Conservation (phyloP, 2,113 vertebrate genomes). For the Addax nasomaculatus region DNA sequence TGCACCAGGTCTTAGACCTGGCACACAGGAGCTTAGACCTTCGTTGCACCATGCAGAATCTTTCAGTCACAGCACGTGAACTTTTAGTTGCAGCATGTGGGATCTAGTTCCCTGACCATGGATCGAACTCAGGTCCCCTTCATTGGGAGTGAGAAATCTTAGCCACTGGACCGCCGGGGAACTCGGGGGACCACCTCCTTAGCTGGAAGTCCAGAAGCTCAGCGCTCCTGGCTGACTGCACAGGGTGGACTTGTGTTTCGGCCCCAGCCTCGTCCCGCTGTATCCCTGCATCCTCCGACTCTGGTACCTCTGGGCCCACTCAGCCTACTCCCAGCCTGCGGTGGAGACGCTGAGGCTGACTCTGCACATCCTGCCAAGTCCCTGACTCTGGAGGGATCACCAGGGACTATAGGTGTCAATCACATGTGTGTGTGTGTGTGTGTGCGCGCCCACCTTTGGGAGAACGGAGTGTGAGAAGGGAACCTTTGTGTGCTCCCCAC, state of each 20-base stretch:
- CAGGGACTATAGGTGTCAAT: not conserved
- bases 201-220: not conserved
- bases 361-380: not conserved
- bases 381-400: not conserved
- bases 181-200: not conserved
- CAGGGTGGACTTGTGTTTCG: not conserved
- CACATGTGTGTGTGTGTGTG: not conserved
- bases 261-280: not conserved
- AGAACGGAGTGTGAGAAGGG: not conserved
- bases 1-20: not conserved
- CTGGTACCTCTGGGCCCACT: not conserved
- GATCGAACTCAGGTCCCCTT: rapidly evolving
- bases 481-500: not conserved
- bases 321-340: not conserved
- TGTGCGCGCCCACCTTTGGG: not conserved
- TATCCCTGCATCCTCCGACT: not conserved
- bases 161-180: not conserved
- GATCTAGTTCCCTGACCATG: not conserved
- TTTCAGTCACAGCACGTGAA: not conserved
- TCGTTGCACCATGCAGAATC: not conserved
- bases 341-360: not conserved
- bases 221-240: not conserved
- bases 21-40: not conserved
- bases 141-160: not conserved
- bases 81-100: not conserved